These are phyloP conservation scores for Anser brachyrhynchus DNA, from an alignment of 2,113 vertebrate genomes.

Conservation along the genomic window DNA sequence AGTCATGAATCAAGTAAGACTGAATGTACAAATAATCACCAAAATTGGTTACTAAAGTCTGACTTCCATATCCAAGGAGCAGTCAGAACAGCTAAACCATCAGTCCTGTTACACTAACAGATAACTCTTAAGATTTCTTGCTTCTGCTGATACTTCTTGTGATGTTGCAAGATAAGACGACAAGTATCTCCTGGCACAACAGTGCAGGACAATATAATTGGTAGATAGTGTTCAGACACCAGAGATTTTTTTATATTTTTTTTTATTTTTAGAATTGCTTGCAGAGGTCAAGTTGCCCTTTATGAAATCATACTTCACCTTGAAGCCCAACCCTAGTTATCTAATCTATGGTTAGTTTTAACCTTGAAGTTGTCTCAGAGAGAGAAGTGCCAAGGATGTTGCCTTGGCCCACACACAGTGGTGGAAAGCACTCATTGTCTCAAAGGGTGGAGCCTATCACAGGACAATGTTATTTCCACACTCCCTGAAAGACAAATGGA, in stretches of 20 bases:
- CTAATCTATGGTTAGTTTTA: not conserved
- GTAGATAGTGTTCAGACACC: not conserved
- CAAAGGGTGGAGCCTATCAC: not conserved
- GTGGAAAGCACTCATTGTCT: not conserved
- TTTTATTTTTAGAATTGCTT: not conserved
- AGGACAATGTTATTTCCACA: not conserved
- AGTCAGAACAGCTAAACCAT: not conserved
- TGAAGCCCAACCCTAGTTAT: not conserved
- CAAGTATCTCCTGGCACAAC: not conserved
- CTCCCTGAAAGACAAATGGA: not conserved
- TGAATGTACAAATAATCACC: not conserved
- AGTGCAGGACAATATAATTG: not conserved
- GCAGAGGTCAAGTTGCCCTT: slow-evolving; percentile 11
- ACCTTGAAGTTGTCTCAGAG: not conserved
- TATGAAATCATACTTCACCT: not conserved
- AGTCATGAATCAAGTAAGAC: not conserved
- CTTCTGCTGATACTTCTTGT: not conserved
- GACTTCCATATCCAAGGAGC: not conserved
- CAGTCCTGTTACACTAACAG: not conserved
- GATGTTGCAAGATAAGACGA: not conserved
- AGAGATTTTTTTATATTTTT: not conserved
- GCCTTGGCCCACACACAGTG: not conserved
- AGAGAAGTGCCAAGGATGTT: not conserved
- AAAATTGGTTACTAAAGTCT: not conserved
- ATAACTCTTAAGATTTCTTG: not conserved